phyloP scores from a whole-genome alignment of 2,113 vertebrate species.

The Spheniscus mendiculus region DNA sequence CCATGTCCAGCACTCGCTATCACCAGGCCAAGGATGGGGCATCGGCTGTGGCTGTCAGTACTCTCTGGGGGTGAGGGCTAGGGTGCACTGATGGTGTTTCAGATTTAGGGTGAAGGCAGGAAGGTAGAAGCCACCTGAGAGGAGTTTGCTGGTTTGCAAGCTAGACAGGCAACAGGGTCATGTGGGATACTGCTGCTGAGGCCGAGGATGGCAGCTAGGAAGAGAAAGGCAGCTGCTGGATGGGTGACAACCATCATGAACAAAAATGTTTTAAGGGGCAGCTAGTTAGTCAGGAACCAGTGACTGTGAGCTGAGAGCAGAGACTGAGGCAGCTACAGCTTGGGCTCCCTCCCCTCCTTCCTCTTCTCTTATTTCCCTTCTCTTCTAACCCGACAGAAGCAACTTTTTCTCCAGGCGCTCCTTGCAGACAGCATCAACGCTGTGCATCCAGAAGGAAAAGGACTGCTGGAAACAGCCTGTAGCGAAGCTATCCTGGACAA shows the following conservation, averaged over 20 bases:
- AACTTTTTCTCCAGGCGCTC: not conserved
- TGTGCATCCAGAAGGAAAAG: slow-evolving; percentile 36
- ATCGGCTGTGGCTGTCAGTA: not conserved
- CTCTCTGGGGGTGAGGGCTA: not conserved
- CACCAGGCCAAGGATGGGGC: not conserved
- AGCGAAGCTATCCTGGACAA: not conserved
- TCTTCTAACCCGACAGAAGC: not conserved
- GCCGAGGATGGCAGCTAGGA: not conserved
- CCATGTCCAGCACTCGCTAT: not conserved
- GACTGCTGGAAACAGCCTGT: slow-evolving; percentile 10
- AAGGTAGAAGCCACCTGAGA: not conserved
- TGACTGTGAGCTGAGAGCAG: not conserved
- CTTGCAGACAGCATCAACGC: slow-evolving; percentile 2
- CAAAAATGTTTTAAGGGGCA: not conserved
- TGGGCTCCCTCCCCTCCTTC: not conserved
- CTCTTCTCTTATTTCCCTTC: not conserved
- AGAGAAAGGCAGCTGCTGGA: not conserved
- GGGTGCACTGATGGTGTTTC: accelerated
- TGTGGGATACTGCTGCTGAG: not conserved
- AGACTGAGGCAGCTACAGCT: not conserved
- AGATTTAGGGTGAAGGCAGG: not conserved
- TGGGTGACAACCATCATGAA: not conserved
- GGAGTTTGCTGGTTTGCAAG: not conserved
- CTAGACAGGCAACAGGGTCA: accelerated
- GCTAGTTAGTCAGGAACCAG: not conserved